Evolutionary conservation across 2,797 vertebrate genomes (phyloP).

Genomic region (Phataginus tricuspis): DNA sequence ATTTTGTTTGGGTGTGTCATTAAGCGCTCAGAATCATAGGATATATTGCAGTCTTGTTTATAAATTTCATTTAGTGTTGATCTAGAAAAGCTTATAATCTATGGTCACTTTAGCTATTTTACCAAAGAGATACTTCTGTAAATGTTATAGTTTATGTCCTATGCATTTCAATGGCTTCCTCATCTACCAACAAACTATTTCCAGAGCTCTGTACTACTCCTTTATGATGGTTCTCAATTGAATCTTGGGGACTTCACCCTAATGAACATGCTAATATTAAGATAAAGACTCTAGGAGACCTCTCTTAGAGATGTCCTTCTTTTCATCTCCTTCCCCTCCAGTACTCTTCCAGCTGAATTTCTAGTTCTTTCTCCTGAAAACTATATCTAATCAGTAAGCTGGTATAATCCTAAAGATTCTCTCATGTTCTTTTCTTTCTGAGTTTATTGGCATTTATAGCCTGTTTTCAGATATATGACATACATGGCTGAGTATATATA

Average conservation of each 20-base stretch:
- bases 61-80: not conserved
- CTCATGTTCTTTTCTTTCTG: not conserved
- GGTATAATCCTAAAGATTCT: not conserved
- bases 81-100: not conserved
- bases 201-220: not conserved
- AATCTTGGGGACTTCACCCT: not conserved
- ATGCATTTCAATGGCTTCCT: not conserved
- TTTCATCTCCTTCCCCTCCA: not conserved
- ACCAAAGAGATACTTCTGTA: not conserved
- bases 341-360: not conserved
- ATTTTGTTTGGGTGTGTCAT: not conserved
- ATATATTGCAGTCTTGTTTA: not conserved
- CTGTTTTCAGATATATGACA: not conserved
- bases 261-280: not conserved
- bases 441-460: not conserved
- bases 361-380: not conserved
- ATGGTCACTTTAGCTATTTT: not conserved
- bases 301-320: not conserved
- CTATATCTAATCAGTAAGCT: not conserved
- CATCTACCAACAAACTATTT: not conserved
- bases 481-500: not conserved
- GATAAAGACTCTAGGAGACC: not conserved
- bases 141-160: not conserved
- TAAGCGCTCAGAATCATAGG: not conserved
- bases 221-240: not conserved